Base-by-base conservation (phyloP, 1,140 invertebrate genomes). In the Trypoxylus dichotomus region DNA sequence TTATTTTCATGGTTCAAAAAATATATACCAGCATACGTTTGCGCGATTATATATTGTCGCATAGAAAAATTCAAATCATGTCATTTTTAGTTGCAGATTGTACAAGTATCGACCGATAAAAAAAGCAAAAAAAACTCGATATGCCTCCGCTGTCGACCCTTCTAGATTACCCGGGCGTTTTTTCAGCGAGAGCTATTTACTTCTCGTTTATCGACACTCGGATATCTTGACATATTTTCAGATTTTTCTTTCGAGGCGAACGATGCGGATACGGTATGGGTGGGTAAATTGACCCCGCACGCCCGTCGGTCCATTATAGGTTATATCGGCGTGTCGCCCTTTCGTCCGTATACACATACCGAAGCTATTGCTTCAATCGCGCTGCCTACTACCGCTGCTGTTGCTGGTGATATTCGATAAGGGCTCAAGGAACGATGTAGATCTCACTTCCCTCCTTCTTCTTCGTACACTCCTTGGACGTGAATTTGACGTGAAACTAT, bases 141-240 rank as follows among this genome's bases (percentile, higher is more conserved):
- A 29, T 29, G 27, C 24, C 60, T 68, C 7, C 60, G 24, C 24
- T 29, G 60, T 25, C 60, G 60, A 68, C 60, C 60, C 60, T 68
- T 68, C 60, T 27, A 68, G 60, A 68, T 68, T 68, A 68, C 27
- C 60, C 60, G 47, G 47, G 47, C 24, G 21, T 68, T 68, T 68
- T 68, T 68, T 68, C 24, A 68, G 60, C 19, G 60, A 25, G 60
- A 68, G 60, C 60, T 68, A 68, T 68, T 68, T 68, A 68, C 60
- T 68, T 68, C 60, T 68, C 60, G 60, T 68, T 68, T 68, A 68
- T 68, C 60, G 60, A 68, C 60, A 24, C 60, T 68, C 60, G 60
- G 60, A 68, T 68, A 68, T 68, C 60, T 68, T 68, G 60, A 68
- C 60, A 68, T 68, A 68, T 68, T 68, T 68, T 68, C 60, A 68